Conservation (phyloP, 2,888 invertebrate genomes). For the Andricus curvator region DNA sequence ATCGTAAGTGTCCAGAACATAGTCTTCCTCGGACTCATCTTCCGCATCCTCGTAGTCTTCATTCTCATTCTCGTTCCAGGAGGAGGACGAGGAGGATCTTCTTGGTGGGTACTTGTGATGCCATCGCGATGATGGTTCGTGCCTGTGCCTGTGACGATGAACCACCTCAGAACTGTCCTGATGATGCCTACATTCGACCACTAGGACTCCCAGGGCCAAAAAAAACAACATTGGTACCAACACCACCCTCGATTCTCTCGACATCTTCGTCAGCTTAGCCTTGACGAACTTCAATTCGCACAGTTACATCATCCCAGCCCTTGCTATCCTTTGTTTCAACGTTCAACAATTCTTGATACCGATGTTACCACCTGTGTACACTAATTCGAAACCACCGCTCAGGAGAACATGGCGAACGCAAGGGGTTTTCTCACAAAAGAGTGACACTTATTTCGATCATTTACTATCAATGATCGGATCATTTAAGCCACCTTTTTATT, state of each 20-base stretch:
- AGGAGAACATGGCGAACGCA: slow-evolving; percentile 45
- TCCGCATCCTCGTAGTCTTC: slow-evolving; percentile 60
- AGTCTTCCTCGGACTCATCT: slow-evolving; percentile 58
- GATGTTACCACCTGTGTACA: slow-evolving; percentile 1
- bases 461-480: slow-evolving; percentile 49
- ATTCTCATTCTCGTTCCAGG: slow-evolving; percentile 52
- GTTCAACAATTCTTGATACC: not conserved
- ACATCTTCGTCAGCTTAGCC: slow-evolving; percentile 64
- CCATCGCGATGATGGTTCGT: slow-evolving; percentile 61
- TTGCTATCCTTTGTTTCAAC: slow-evolving; percentile 16
- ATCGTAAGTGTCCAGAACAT: slow-evolving; percentile 50
- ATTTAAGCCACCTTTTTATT: slow-evolving; percentile 43
- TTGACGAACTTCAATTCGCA: slow-evolving; percentile 40
- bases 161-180: slow-evolving; percentile 57
- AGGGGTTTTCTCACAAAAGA: slow-evolving; percentile 43
- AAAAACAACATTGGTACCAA: slow-evolving; percentile 59
- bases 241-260: slow-evolving; percentile 59
- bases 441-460: slow-evolving; percentile 55
- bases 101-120: slow-evolving; percentile 53
- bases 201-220: slow-evolving; percentile 48
- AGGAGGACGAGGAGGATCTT: slow-evolving; percentile 45
- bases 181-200: slow-evolving; percentile 52
- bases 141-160: slow-evolving; percentile 72
- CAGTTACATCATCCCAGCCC: slow-evolving; percentile 60
- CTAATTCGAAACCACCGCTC: slow-evolving; percentile 42